Base-by-base conservation (phyloP, 2,797 vertebrate genomes). In the Diplodus puntazzo region DNA sequence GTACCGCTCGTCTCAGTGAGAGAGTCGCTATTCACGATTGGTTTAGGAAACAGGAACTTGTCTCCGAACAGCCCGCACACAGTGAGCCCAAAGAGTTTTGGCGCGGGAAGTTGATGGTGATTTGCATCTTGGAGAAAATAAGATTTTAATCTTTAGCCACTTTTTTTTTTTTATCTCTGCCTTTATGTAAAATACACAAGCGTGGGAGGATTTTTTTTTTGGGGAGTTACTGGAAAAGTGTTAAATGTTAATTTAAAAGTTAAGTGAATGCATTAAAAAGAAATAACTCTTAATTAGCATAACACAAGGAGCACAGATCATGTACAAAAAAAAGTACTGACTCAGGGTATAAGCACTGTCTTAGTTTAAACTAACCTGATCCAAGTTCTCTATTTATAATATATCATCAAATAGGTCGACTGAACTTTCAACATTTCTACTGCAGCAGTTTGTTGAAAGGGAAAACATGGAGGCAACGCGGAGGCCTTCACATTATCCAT, bases 111-210 rank as follows among this genome's bases (percentile, higher is more conserved):
- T 11, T 73, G 59, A 23, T 25, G 17, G 12, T 50, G 20, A 65
- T 69, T 61, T 39, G 27, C 27, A 39, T 64, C n/a, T 64, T 30
- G n/a, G 23, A 65, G 43, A 11, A 60, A 69, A 73, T 59, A 67
- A 45, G 46, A 39, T 42, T 50, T 46, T 4, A 21, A 55, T 74
- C 4, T 52, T 5, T 10, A 16, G 43, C 0, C n/a, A 42, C 17
- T 49, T 65, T 52, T 55, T 34, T 34, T 25, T 25, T 25, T 25
- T 25, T 25, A 34, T 62, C 49, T 53, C 34, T 54, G 25, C 10
- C 16, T 59, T 17, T 34, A 39, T 20, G 27, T 34, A 52, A 30
- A 16, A 48, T 30, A 42, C 9, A 61, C 5, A 75, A n/a, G 45
- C 27, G 57, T 55, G 43, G 58, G 58, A 25, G 55, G 13, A 43